phyloP scores from a whole-genome alignment of 2,797 vertebrate species.

The Pelochelys cantorii region DNA sequence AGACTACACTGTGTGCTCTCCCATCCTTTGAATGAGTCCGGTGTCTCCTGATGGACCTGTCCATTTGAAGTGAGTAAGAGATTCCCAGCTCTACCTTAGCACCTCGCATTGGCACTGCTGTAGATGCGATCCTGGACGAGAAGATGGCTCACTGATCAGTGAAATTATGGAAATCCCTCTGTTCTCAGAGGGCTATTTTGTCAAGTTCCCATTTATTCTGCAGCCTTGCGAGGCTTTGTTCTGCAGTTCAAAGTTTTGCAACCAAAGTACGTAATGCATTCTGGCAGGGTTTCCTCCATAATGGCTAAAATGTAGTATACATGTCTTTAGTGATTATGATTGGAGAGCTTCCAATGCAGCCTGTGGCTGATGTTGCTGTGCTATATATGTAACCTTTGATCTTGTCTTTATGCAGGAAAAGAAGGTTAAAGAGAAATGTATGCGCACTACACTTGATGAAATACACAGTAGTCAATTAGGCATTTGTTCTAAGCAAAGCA shows the following conservation, averaged over 20 bases:
- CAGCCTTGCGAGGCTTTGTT: conserved; percentile 27
- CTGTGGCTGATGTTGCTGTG: conserved; percentile 61
- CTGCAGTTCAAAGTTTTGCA: conserved; percentile 62
- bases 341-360: conserved; percentile 51
- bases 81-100: conserved; percentile 21
- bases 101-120: neutral
- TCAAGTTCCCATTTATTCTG: neutral
- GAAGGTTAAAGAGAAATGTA: conserved; percentile 69
- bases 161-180: conserved; percentile 55
- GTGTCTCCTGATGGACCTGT: conserved; percentile 17
- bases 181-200: conserved; percentile 3
- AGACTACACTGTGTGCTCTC: neutral
- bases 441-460: neutral
- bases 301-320: conserved; percentile 65
- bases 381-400: conserved; percentile 66
- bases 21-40: neutral
- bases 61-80: conserved; percentile 12
- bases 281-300: conserved; percentile 70
- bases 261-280: conserved; percentile 62
- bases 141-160: conserved; percentile 16
- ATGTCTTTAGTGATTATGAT: conserved; percentile 53
- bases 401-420: conserved; percentile 11
- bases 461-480: conserved; percentile 23
- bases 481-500: neutral
- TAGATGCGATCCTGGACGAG: conserved; percentile 32